These are phyloP conservation scores for Ophion obscuratus DNA, from an alignment of 2,888 invertebrate species.

Conservation along the genomic window DNA sequence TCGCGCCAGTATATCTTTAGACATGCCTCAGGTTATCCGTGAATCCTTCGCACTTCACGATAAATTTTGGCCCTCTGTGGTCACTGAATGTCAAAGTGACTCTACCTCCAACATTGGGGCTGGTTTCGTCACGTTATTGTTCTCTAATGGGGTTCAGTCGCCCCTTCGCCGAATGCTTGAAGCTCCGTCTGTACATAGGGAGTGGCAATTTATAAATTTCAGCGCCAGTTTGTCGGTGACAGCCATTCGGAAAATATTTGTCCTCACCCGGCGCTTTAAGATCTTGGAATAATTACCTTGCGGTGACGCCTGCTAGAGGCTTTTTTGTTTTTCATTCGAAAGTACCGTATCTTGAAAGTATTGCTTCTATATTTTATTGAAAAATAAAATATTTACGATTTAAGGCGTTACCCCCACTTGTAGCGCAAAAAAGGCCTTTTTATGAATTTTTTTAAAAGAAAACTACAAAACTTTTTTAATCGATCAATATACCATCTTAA, in stretches of 20 bases:
- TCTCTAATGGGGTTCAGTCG: neutral
- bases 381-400: no score
- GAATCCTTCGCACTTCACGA: neutral
- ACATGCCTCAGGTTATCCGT: neutral
- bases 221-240: no score
- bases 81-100: neutral
- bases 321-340: no score
- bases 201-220: neutral
- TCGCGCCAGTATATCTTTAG: neutral
- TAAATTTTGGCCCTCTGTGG: neutral
- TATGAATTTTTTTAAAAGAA: no score
- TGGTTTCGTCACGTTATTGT: neutral
- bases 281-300: neutral
- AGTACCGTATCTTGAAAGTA: no score
- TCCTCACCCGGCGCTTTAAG: neutral
- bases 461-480: no score
- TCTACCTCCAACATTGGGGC: neutral
- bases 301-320: no score
- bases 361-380: no score
- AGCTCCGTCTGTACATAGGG: neutral
- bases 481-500: no score
- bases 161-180: neutral
- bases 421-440: no score
- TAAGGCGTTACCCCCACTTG: no score
- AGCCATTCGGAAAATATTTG: neutral